Conservation (phyloP, 35 echinoderm and acorn worm species). For the Apostichopus californicus region DNA sequence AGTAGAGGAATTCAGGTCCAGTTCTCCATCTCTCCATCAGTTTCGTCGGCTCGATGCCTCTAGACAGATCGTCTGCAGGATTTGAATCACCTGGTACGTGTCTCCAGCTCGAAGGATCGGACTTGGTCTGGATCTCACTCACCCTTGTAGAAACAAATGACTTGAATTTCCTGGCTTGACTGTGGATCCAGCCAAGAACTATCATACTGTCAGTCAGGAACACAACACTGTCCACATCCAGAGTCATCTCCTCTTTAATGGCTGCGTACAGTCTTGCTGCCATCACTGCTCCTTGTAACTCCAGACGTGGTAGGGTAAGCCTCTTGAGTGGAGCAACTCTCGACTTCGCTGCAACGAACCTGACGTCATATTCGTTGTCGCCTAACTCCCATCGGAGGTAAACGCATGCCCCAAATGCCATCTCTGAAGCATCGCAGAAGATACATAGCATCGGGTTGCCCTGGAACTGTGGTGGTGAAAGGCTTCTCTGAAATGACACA, state of each 20-base stretch:
- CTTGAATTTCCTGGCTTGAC: conserved; percentile 62
- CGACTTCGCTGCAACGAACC: conserved; percentile 63
- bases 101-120: conserved; percentile 57
- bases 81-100: conserved; percentile 71
- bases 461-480: conserved; percentile 38
- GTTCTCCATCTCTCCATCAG: conserved; percentile 52
- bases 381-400: conserved; percentile 46
- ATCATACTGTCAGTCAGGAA: conserved; percentile 72
- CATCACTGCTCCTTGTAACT: conserved; percentile 70
- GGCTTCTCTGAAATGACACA: conserved; percentile 30
- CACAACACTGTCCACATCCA: conserved; percentile 36
- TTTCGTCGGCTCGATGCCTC: conserved; percentile 37
- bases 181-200: conserved; percentile 60
- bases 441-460: conserved; percentile 53
- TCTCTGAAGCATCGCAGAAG: conserved; percentile 70
- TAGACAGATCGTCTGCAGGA: conserved; percentile 70
- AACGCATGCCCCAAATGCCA: conserved; percentile 59
- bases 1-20: conserved; percentile 64
- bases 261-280: conserved; percentile 14
- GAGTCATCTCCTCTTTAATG: conserved; percentile 51
- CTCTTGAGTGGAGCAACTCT: conserved; percentile 67
- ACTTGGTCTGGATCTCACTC: conserved; percentile 60
- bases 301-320: conserved; percentile 64
- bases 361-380: conserved; percentile 26
- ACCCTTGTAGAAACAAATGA: conserved; percentile 80